phyloP scores from a whole-genome alignment of 2,797 vertebrate species.

The Brachymystax lenok region DNA sequence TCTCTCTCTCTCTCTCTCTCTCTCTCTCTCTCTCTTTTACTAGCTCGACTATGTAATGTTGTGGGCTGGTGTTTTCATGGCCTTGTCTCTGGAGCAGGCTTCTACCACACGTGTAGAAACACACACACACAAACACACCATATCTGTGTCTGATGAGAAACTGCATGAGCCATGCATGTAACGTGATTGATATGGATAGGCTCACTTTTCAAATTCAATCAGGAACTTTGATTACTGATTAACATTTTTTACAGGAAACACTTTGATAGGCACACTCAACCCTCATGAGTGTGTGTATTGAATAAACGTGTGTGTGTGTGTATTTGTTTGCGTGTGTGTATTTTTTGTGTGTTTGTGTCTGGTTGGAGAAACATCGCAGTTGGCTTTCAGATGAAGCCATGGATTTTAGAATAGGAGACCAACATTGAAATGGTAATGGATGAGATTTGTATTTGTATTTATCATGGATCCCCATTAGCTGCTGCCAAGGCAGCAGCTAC shows the following conservation, averaged over 20 bases:
- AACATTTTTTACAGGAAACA: conserved; percentile 78
- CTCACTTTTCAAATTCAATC: conserved; percentile 80
- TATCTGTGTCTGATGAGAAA: conserved; percentile 67
- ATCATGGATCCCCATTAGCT: too few relatives aligned
- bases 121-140: conserved; percentile 36
- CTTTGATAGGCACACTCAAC: conserved; percentile 77
- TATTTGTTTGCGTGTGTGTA: neutral
- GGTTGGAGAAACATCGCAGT: conserved; percentile 36
- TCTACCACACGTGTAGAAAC: conserved; percentile 9
- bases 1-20: conserved; percentile 6
- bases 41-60: neutral
- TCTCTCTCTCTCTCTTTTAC: neutral
- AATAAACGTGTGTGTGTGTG: neutral
- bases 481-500: too few relatives aligned
- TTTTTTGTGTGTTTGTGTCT: conserved; percentile 16
- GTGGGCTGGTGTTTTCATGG: neutral
- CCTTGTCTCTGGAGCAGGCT: neutral
- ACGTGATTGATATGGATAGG: conserved; percentile 75
- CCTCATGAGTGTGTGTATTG: conserved; percentile 55
- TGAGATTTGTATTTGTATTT: neutral
- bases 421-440: neutral
- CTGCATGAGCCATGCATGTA: conserved; percentile 72
- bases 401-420: conserved; percentile 56
- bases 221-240: conserved; percentile 80
- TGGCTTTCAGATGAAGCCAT: conserved; percentile 46